Conservation (phyloP, 2,888 invertebrate species). For the Antheraea yamamai region DNA sequence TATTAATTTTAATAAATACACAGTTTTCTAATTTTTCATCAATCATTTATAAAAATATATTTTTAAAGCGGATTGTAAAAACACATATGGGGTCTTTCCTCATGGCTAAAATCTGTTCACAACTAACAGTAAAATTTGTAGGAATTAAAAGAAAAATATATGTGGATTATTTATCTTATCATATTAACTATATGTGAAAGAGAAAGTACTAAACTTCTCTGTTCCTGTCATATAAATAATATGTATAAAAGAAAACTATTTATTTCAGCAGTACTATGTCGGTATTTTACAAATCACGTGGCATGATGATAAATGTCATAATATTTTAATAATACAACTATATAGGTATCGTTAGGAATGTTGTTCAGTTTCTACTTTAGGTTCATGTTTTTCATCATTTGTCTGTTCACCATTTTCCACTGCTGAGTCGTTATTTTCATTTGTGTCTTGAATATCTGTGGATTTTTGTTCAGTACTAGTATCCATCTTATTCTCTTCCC, state of each 20-base stretch:
- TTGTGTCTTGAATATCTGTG: slow-evolving; percentile 24
- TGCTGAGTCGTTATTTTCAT: slow-evolving; percentile 27
- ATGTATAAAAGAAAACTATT: background rate
- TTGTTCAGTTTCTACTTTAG: slow-evolving; percentile 23
- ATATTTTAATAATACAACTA: background rate
- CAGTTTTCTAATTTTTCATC: background rate
- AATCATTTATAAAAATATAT: background rate
- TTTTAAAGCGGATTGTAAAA: background rate
- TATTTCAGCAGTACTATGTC: background rate
- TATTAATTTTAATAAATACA: background rate
- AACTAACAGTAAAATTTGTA: too few relatives aligned
- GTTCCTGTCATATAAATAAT: background rate
- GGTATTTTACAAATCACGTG: background rate
- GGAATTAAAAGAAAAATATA: too few relatives aligned
- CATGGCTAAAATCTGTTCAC: too few relatives aligned
- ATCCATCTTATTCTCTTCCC: slow-evolving; percentile 27
- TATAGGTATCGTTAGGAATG: slow-evolving; percentile 43
- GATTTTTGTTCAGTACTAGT: slow-evolving; percentile 24
- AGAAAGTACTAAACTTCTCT: background rate
- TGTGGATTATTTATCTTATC: too few relatives aligned
- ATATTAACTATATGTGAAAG: too few relatives aligned
- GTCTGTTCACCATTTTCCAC: slow-evolving; percentile 19
- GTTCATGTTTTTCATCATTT: slow-evolving; percentile 18
- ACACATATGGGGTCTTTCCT: background rate
- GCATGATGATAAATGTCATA: background rate